These are phyloP conservation scores for Chauna torquata DNA, from an alignment of 2,113 vertebrate species.

Conservation along the genomic window DNA sequence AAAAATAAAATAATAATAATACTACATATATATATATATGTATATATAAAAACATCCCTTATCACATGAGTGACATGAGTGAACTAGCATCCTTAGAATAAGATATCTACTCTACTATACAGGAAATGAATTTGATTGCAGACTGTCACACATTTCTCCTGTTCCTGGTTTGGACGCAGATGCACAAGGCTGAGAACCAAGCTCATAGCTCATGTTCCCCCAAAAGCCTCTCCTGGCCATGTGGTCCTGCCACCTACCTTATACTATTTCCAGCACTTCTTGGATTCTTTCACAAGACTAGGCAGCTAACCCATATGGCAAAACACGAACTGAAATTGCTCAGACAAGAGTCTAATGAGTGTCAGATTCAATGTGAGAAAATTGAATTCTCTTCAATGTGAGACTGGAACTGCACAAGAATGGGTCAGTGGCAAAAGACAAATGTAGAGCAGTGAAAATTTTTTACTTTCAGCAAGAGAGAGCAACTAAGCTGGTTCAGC, in stretches of 20 bases:
- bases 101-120: neutral
- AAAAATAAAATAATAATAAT: neutral
- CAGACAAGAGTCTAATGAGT: neutral
- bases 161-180: neutral
- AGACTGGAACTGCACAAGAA: neutral
- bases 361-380: neutral
- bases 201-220: neutral
- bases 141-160: neutral
- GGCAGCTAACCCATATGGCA: neutral
- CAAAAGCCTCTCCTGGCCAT: neutral
- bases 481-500: neutral
- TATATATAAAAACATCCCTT: no score
- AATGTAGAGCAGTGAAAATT: neutral
- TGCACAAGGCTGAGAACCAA: neutral
- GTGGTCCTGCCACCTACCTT: neutral
- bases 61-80: fast-evolving
- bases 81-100: neutral
- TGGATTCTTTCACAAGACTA: neutral
- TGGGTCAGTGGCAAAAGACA: neutral
- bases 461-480: neutral
- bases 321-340: neutral
- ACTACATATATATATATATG: no score
- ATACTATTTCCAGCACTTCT: neutral
- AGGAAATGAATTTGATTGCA: neutral
- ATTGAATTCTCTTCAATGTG: no score